These are phyloP conservation scores for Lasiommata megera DNA, from an alignment of 2,888 invertebrate species.

Conservation along the genomic window DNA sequence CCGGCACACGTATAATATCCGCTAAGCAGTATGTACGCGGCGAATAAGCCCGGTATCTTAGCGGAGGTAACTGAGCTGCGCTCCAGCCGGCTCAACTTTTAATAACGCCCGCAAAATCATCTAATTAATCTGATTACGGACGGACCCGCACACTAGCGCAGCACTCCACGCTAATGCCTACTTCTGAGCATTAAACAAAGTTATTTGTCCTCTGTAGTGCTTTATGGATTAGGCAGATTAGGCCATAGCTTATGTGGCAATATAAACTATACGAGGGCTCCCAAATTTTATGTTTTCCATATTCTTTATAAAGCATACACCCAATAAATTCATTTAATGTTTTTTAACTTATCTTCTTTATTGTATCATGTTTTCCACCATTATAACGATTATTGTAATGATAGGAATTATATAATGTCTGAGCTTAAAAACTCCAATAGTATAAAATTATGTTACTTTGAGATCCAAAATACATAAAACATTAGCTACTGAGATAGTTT, in stretches of 20 bases:
- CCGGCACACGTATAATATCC: slow-evolving; percentile 73
- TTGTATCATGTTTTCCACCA: background rate
- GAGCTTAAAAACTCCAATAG: too few species aligned
- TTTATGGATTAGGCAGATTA: slow-evolving; percentile 58
- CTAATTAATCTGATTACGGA: slow-evolving; percentile 78
- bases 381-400: too few species aligned
- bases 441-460: too few species aligned
- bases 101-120: slow-evolving; percentile 77
- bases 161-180: slow-evolving; percentile 68
- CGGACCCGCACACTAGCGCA: slow-evolving; percentile 59
- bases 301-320: background rate
- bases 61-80: slow-evolving; percentile 66
- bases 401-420: too few species aligned
- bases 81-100: slow-evolving; percentile 77
- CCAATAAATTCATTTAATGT: background rate
- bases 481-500: too few species aligned
- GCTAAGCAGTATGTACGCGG: slow-evolving; percentile 69
- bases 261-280: slow-evolving; percentile 33
- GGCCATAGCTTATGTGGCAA: slow-evolving; percentile 44
- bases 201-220: slow-evolving; percentile 66
- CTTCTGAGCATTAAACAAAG: slow-evolving; percentile 68
- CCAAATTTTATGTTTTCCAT: background rate
- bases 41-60: slow-evolving; percentile 74
- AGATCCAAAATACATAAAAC: too few species aligned
- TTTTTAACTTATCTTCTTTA: background rate